phyloP scores from a whole-genome alignment of 2,888 invertebrate species.

The Caenorhabditis panamensis region DNA sequence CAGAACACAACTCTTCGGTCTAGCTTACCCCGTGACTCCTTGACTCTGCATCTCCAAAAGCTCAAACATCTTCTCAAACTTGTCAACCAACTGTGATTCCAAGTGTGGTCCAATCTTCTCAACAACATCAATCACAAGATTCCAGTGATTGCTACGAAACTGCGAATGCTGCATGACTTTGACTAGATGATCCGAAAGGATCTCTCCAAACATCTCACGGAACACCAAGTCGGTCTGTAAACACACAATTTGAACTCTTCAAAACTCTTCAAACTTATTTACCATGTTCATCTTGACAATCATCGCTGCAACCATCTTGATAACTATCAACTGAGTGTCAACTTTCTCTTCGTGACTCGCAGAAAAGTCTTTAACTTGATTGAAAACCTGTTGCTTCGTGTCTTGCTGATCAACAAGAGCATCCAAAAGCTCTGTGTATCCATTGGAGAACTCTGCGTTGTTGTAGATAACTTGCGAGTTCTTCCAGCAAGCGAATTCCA shows the following conservation, averaged over 20 bases:
- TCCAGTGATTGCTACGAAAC: constrained; percentile 1
- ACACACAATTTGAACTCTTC: background rate
- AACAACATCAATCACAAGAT: background rate
- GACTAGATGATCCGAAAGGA: constrained; percentile 4
- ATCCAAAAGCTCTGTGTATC: background rate
- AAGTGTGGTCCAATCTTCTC: background rate
- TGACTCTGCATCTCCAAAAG: constrained; percentile 3
- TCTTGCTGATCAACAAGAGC: background rate
- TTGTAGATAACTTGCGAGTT: background rate
- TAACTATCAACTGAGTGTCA: background rate
- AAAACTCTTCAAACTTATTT: background rate
- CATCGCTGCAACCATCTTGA: background rate
- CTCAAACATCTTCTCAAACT: background rate
- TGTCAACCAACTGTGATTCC: background rate
- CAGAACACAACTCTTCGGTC: no score
- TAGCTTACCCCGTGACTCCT: background rate
- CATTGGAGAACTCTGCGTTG: background rate
- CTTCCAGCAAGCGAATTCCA: constrained; percentile 24
- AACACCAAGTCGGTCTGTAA: background rate
- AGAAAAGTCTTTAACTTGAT: background rate
- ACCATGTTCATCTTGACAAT: background rate
- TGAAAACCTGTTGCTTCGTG: background rate
- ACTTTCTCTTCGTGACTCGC: background rate
- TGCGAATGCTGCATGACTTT: background rate
- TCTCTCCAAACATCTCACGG: background rate